Base-by-base conservation (phyloP, 30 jellyfish, hydroid and myxozoan species). In the Pseudorhiza aurosa region DNA sequence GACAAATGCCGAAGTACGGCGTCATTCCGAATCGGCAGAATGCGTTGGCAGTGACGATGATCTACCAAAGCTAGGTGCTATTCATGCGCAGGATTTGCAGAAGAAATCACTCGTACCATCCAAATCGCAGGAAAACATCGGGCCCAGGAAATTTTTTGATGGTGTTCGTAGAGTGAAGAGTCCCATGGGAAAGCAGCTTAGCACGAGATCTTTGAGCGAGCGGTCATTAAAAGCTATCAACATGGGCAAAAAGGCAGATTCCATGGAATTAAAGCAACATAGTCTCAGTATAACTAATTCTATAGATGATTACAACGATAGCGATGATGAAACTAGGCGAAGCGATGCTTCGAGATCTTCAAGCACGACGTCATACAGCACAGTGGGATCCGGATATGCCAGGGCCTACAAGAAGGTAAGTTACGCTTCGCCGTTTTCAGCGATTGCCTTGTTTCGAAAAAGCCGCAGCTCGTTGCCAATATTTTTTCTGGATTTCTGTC, bases 291-390 rank as follows among this genome's bases (percentile, higher is more conserved):
- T 0, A 4, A 50, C 71, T 6, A 49, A 15, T 31, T 72, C 88
- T 1, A 29, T 58, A 2, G 91, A 80, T 21, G 91, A 80, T 32
- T 64, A 1, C 8, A 35, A 45, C 17, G 91, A 80, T 50, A 80
- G 91, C 21, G 91, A 80, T 57, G 91, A 80, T 51, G 91, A 80
- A 21, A 40, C 45, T 12, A 67, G 77, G 39, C 58, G 68, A 42
- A 39, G 76, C 58, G 57, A 62, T 32, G 70, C 68, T 36, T 65
- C 88, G 1, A 64, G 91, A 47, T 50, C 85, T 8, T 46, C 77
- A 9, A 80, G 91, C 28, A 42, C 77, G 17, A 51, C 84, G 3
- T 80, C 91, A 12, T 35, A 31, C 72, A 49, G 75, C 32, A 60
- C 90, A 12, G 2, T 45, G 1, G 64, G 62, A 1, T 53, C 86